Conservation (phyloP, 2,113 vertebrate species). For the Zosterops hypoxanthus region DNA sequence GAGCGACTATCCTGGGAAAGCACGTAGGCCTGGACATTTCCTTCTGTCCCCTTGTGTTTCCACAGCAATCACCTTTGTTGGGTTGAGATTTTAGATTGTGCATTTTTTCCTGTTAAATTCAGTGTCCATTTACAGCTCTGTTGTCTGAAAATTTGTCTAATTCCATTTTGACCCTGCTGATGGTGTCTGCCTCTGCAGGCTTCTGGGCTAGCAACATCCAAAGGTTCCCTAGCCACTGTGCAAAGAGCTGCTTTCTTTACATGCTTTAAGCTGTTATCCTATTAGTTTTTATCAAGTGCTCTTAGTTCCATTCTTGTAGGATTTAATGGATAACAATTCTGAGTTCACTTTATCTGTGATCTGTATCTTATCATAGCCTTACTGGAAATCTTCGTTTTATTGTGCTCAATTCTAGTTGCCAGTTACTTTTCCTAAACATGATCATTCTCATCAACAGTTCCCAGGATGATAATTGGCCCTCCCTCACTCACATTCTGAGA, state of each 20-base stretch:
- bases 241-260: neutral
- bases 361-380: neutral
- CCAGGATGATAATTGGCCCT: neutral
- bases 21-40: neutral
- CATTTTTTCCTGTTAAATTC: neutral
- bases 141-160: neutral
- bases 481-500: neutral
- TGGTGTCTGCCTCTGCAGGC: neutral
- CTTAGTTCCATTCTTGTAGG: neutral
- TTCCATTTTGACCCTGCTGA: neutral
- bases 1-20: neutral
- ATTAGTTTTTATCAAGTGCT: neutral
- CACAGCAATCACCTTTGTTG: neutral
- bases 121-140: neutral
- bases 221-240: neutral
- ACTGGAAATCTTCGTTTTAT: neutral
- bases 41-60: neutral
- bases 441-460: neutral
- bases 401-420: neutral
- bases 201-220: neutral
- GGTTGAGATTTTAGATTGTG: neutral
- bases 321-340: neutral
- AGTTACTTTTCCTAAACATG: neutral
- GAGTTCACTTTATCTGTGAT: neutral
- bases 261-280: neutral